phyloP scores from a whole-genome alignment of 2,113 vertebrate genomes.

The Amphilophus citrinellus region DNA sequence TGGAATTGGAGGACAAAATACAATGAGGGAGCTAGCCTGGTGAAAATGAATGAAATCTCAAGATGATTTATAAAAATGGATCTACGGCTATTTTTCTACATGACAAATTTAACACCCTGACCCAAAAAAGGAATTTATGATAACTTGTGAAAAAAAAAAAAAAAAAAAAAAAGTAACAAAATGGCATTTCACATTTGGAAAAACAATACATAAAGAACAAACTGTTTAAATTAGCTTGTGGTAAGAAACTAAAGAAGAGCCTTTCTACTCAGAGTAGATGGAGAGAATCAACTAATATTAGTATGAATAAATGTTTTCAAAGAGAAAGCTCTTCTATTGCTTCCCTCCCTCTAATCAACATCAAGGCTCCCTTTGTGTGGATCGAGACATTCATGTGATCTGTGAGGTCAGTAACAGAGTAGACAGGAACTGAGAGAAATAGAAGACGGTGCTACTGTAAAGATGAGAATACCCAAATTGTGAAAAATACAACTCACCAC shows the following conservation, averaged over 20 bases:
- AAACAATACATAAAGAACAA: constrained; percentile 29
- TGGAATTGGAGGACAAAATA: constrained; percentile 15
- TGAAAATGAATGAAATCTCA: neutral
- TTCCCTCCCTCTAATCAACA: constrained; percentile 34
- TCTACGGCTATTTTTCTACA: constrained; percentile 27
- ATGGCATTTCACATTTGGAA: neutral
- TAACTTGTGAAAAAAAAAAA: neutral
- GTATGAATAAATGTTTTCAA: constrained; percentile 4
- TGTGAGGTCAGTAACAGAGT: constrained; percentile 54
- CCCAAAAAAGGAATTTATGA: neutral
- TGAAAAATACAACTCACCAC: constrained; percentile 94
- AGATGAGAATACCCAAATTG: constrained; percentile 65
- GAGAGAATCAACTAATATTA: constrained; percentile 18
- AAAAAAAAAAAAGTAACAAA: neutral
- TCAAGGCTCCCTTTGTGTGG: constrained; percentile 65
- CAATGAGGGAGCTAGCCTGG: constrained; percentile 3
- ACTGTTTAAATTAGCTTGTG: neutral
- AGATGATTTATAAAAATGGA: neutral
- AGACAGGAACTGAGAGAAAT: constrained; percentile 32
- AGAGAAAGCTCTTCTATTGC: constrained; percentile 12
- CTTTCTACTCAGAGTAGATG: constrained; percentile 26
- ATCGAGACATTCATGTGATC: constrained; percentile 78
- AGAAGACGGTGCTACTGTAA: constrained; percentile 50
- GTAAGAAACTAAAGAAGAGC: constrained; percentile 31
- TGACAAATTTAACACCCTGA: neutral